Evolutionary conservation across 2,113 vertebrate genomes (phyloP).

Genomic region (Sinocyclocheilus grahami): DNA sequence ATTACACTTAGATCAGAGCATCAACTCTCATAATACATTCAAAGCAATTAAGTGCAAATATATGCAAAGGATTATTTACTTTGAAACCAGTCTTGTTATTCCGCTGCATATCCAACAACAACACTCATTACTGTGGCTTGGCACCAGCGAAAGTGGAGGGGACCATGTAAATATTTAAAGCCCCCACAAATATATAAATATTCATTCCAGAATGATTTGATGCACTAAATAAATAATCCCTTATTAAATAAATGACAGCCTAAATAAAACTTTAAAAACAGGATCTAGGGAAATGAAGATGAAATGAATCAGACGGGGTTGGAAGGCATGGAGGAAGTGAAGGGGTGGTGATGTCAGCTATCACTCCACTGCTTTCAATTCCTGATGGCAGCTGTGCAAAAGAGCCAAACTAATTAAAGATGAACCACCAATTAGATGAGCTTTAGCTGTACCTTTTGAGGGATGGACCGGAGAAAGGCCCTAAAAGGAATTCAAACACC

Average conservation of each 20-base stretch:
- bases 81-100: conserved; percentile 81
- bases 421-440: conserved; percentile 68
- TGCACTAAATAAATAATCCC: conserved; percentile 84
- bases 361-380: conserved; percentile 75
- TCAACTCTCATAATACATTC: conserved; percentile 75
- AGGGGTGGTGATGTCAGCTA: conserved; percentile 68
- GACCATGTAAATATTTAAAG: conserved; percentile 81
- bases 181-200: conserved; percentile 84
- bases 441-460: conserved; percentile 66
- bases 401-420: conserved; percentile 74
- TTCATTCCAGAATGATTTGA: conserved; percentile 83
- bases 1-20: conserved; percentile 77
- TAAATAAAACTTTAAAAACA: conserved; percentile 84
- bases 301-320: conserved; percentile 75
- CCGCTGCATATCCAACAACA: conserved; percentile 76
- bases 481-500: neutral
- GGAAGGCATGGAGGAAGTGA: conserved; percentile 37
- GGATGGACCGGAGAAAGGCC: conserved; percentile 45
- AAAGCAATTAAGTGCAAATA: conserved; percentile 77
- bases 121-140: conserved; percentile 78
- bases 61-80: conserved; percentile 81
- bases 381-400: conserved; percentile 72
- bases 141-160: conserved; percentile 71
- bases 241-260: conserved; percentile 84
- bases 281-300: conserved; percentile 79